Evolutionary conservation across 2,797 vertebrate species (phyloP).

Genomic region (Anguilla anguilla): DNA sequence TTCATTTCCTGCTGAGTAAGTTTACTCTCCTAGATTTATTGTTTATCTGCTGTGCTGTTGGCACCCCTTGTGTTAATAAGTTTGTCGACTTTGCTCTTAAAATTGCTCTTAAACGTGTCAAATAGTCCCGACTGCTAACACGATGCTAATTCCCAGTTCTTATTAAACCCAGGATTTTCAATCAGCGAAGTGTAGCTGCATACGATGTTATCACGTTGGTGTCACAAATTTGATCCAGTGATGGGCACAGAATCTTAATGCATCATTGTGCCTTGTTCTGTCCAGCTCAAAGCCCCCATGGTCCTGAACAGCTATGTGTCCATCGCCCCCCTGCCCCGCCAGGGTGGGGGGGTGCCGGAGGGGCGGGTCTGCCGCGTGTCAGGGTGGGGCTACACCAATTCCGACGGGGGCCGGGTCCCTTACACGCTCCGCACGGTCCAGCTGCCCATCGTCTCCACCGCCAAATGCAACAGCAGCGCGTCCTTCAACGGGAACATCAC

Average conservation of each 20-base stretch:
- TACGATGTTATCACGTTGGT: background rate
- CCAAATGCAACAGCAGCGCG: slow-evolving; percentile 73
- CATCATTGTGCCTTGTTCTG: slow-evolving; percentile 14
- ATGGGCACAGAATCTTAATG: too few relatives aligned
- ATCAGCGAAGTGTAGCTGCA: background rate
- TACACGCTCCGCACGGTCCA: slow-evolving; percentile 70
- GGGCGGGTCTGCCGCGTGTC: slow-evolving; percentile 77
- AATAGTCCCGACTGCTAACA: background rate
- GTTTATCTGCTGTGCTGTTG: background rate
- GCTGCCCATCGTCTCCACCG: slow-evolving; percentile 72
- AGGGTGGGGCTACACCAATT: slow-evolving; percentile 77
- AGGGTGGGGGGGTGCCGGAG: slow-evolving; percentile 54
- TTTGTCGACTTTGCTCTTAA: background rate
- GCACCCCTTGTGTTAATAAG: background rate
- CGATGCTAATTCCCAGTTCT: background rate
- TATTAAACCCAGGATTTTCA: background rate
- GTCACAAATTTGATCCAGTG: background rate
- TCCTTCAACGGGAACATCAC: slow-evolving; percentile 77
- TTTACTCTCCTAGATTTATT: background rate
- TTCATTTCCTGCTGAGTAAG: background rate
- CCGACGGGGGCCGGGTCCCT: slow-evolving; percentile 61
- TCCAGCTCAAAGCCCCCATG: slow-evolving; percentile 71
- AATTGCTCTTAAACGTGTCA: background rate
- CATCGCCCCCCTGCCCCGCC: slow-evolving; percentile 71
- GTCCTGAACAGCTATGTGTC: slow-evolving; percentile 72